Evolutionary conservation across 1,140 invertebrate genomes (phyloP), one percentile per base, ranked within the genome.

Genomic region (Neodiprion pinetum): DNA sequence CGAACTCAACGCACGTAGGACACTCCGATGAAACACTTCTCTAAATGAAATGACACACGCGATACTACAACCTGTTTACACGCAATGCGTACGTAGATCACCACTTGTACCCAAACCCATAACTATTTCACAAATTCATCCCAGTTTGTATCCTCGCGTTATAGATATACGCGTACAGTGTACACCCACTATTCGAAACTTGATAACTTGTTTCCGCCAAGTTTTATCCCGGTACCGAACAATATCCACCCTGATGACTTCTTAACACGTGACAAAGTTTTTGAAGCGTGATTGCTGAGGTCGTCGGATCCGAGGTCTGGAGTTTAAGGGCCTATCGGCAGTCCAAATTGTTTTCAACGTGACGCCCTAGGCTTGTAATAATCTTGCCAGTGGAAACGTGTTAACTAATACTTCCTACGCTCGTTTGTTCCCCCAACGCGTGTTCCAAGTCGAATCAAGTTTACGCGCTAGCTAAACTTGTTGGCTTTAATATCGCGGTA

Each of bases 1-100:
- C 65, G 76, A 79, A 77, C 81, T 79, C 76, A 76, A 82, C 49
- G 50, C 8, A 9, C 53, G 3, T 61, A 61, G 80, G 81, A 82
- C 80, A 78, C 80, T 79, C 78, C 72, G 75, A 74, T 72, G 78
- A 77, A 77, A 80, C 80, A 79, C 80, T 83, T 81, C 75, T 76
- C 71, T 75, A 85, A 83, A 83, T 81, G 80, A 84, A 83, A 79
- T 83, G 84, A 86, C 84, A 86, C 82, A 85, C 82, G 83, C 84
- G 81, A 83, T 72, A 70, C 66, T 77, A 11, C 50, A 67, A 67
- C 80, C 79, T 76, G 79, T 80, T 14, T 80, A 75, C 77, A 76
- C 77, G 48, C 69, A 53, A 67, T 48, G 28, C 28, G 28, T 40
- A 40, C 28, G 28, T 40, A 40, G 28, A 40, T 40, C 28, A 40